Conservation (phyloP, 2,888 invertebrate species). For the Dolichopus griseipennis region DNA sequence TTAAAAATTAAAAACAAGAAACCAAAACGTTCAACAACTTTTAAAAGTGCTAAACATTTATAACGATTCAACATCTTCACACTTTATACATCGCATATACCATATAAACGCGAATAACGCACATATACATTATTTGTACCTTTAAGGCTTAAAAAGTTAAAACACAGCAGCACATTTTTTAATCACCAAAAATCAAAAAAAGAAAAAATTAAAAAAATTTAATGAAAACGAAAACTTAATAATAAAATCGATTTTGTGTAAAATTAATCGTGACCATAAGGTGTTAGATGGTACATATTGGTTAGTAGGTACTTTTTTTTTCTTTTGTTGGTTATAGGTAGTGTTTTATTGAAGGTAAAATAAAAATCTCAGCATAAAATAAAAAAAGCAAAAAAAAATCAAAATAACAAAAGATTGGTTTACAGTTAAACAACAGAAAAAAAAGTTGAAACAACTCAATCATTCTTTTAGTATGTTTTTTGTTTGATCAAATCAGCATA, state of each 20-base stretch:
- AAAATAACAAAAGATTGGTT: neutral
- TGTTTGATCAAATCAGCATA: too few relatives aligned
- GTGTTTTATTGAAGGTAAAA: neutral
- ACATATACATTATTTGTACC: neutral
- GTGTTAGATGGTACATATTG: constrained; percentile 2
- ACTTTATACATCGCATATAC: neutral
- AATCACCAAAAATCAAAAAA: neutral
- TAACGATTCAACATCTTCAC: neutral
- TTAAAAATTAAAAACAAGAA: too few relatives aligned
- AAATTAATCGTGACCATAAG: constrained; percentile 1
- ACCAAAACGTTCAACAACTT: too few relatives aligned
- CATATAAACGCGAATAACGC: neutral
- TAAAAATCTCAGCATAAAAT: neutral
- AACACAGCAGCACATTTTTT: neutral
- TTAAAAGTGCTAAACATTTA: too few relatives aligned
- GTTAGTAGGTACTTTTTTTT: neutral
- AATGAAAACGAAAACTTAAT: neutral
- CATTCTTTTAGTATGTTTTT: neutral
- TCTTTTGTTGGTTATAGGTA: too few relatives aligned
- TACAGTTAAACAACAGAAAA: neutral
- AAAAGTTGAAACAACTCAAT: neutral
- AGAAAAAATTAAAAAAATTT: neutral
- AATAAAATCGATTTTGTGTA: neutral
- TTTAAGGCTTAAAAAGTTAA: neutral
- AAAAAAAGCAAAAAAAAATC: neutral